phyloP scores from a whole-genome alignment of 2,797 vertebrate species.

The Streptopelia turtur region DNA sequence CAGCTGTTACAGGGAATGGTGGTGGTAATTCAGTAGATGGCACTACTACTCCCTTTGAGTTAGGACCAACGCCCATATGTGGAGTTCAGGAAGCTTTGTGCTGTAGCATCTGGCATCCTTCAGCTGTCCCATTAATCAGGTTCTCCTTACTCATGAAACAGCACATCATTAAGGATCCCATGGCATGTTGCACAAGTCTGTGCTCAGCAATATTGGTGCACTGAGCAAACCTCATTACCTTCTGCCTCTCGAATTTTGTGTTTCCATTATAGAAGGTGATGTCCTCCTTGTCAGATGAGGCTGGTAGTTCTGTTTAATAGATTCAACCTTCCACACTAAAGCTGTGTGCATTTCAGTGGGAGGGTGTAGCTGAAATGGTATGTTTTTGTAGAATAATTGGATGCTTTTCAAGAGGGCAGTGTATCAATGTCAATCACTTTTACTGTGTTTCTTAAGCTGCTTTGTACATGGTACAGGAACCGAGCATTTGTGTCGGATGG shows the following conservation, averaged over 20 bases:
- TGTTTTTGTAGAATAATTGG: not conserved
- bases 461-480: not conserved
- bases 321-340: not conserved
- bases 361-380: not conserved
- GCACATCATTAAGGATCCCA: not conserved
- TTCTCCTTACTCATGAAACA: not conserved
- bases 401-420: not conserved
- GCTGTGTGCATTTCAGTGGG: not conserved
- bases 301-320: not conserved
- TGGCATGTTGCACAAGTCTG: not conserved
- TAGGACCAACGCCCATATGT: not conserved
- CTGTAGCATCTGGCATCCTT: not conserved
- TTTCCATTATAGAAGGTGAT: not conserved
- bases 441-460: not conserved
- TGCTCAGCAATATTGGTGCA: not conserved
- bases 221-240: not conserved
- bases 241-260: not conserved
- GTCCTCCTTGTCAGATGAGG: not conserved
- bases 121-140: not conserved
- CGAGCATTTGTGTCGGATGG: not conserved
- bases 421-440: not conserved
- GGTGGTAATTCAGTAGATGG: constrained; percentile 38
- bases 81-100: not conserved
- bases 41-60: constrained; percentile 40
- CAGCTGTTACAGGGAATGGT: not conserved